Evolutionary conservation across 1,140 invertebrate species (phyloP).

Genomic region (Zaprionus ghesquierei): DNA sequence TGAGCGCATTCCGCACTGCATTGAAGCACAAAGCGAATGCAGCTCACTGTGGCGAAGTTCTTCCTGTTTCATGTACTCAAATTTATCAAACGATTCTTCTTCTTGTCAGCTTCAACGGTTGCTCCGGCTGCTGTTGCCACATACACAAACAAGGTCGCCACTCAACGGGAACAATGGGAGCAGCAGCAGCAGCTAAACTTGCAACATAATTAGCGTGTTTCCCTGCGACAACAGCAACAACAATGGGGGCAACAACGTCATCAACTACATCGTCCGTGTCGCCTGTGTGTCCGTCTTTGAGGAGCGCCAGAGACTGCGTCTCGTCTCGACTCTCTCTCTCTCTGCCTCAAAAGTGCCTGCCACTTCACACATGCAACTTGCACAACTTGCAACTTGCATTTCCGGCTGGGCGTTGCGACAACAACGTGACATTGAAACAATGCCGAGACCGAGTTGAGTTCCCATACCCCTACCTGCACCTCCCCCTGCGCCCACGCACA

Average conservation of each 20-base stretch:
- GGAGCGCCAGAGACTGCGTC: conserved; percentile 28
- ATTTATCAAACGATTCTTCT: conserved; percentile 13
- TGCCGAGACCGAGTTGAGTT: conserved; percentile 13
- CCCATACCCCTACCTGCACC: background rate
- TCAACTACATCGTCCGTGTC: conserved; percentile 46
- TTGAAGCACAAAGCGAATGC: no score
- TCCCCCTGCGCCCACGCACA: background rate
- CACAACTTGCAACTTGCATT: conserved; percentile 34
- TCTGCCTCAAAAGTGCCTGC: conserved; percentile 21
- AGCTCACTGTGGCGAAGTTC: background rate
- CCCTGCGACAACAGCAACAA: conserved; percentile 52
- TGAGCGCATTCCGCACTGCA: background rate
- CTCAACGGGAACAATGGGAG: conserved; percentile 20
- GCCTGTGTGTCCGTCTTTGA: conserved; percentile 47
- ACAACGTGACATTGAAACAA: conserved; percentile 77
- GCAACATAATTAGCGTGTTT: conserved; percentile 77
- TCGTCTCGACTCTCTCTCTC: background rate
- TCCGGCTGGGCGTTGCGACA: conserved; percentile 26
- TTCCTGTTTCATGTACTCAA: conserved; percentile 20
- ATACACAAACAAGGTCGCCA: conserved; percentile 58
- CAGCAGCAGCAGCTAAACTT: conserved; percentile 25
- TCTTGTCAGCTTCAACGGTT: background rate
- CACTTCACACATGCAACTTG: conserved; percentile 30
- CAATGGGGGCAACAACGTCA: conserved; percentile 5
- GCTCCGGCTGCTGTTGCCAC: background rate